Conservation (phyloP, 2,113 vertebrate genomes). For the Halichoeres trimaculatus region DNA sequence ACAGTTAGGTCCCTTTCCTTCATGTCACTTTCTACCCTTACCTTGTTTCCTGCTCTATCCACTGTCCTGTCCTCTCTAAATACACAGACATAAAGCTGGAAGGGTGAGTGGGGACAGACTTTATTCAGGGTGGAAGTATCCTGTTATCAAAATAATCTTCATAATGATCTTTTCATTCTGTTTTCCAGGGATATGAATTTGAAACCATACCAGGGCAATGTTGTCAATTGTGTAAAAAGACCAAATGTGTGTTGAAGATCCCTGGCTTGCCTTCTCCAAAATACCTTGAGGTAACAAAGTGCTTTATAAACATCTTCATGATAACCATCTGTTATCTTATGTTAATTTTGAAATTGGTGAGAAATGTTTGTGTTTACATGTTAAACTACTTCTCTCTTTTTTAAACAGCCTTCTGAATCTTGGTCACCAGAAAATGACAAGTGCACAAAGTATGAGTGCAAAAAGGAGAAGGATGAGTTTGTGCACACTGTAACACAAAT, state of each 20-base stretch:
- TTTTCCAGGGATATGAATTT: conserved; percentile 77
- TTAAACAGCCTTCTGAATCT: conserved; percentile 78
- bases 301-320: neutral
- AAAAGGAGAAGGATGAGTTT: conserved; percentile 62
- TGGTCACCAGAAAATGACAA: conserved; percentile 73
- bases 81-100: too few relatives aligned
- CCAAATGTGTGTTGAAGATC: conserved; percentile 75
- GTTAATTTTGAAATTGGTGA: neutral
- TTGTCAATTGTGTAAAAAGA: conserved; percentile 83
- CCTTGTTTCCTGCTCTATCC: too few relatives aligned
- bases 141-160: too few relatives aligned
- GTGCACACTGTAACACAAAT: neutral
- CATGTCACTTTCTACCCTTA: too few relatives aligned
- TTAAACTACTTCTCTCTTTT: conserved; percentile 12
- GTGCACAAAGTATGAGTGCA: conserved; percentile 85
- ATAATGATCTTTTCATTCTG: neutral
- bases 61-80: too few relatives aligned
- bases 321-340: neutral
- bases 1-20: too few relatives aligned
- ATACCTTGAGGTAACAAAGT: conserved; percentile 74
- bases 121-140: too few relatives aligned
- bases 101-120: too few relatives aligned
- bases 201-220: conserved; percentile 74
- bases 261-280: conserved; percentile 43
- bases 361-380: neutral